These are phyloP conservation scores for Sphinx pinastri DNA, from an alignment of 2,888 invertebrate species.

Conservation along the genomic window DNA sequence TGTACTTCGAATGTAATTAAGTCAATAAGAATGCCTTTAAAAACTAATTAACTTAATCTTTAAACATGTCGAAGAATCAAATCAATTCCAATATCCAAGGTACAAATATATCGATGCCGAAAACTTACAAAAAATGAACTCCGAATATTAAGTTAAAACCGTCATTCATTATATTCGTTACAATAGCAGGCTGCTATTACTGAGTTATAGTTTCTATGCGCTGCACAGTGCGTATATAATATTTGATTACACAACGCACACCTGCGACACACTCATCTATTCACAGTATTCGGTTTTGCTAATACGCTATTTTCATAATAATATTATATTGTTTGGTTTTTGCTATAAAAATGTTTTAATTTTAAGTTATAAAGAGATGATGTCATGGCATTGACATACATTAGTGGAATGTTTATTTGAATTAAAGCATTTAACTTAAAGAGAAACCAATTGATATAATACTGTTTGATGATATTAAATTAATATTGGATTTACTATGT, in stretches of 20 bases:
- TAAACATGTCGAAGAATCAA: too few relatives aligned
- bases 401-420: too few relatives aligned
- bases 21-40: too few relatives aligned
- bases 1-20: too few relatives aligned
- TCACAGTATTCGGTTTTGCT: conserved; percentile 31
- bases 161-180: background rate
- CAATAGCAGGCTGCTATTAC: background rate
- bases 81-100: too few relatives aligned
- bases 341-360: conserved; percentile 7
- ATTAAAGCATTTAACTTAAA: too few relatives aligned
- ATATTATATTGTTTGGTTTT: conserved; percentile 3
- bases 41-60: too few relatives aligned
- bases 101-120: too few relatives aligned
- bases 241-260: conserved; percentile 60
- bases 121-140: too few relatives aligned
- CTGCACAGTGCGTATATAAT: conserved; percentile 65
- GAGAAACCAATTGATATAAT: too few relatives aligned
- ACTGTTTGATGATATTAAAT: too few relatives aligned
- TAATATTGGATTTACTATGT: background rate
- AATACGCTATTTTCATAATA: conserved; percentile 13
- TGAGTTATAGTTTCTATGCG: background rate
- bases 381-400: background rate
- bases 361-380: background rate
- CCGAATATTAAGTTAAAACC: too few relatives aligned
- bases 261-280: conserved; percentile 55